Evolutionary conservation across 2,113 vertebrate genomes (phyloP), one percentile per base, ranked within the genome.

Genomic region (Harpagus bidentatus): DNA sequence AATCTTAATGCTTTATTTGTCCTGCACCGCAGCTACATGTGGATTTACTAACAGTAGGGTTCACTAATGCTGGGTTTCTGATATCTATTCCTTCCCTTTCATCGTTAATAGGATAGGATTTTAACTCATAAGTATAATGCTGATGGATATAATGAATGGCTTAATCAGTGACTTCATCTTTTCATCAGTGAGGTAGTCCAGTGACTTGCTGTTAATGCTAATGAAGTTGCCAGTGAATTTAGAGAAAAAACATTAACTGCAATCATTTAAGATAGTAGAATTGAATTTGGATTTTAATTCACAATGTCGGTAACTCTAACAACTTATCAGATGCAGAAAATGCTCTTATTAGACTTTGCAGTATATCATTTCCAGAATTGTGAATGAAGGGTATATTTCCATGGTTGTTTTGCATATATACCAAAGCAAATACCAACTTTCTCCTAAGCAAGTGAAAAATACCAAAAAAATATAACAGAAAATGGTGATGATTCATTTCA

Each of bases 1-100:
- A 86, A 90, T 96, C 59, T 74, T 52, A n/a, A 32, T 97, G 90
- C 21, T 94, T 84, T 93, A 56, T 94, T 95, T 92, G 59, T 90
- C 69, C 86, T 90, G 9, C 13, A 43, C 43, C 83, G 56, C 36
- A 86, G 63, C 56, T 88, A 67, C 31, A 20, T 80, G 77, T 84
- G 86, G 79, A 73, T 95, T 94, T 95, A 66, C 80, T 81, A 88
- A 52, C 38, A 74, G 88, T 66, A 62, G 50, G 29, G 38, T 56
- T 92, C 47, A 84, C 92, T 92, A 86, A 55, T 82, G 43, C 50
- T 84, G 63, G 6, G 47, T 62, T 91, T 81, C 59, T 88, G 56
- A 15, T 73, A 71, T 34, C n/a, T 66, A 10, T 82, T 88, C 50
- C n/a, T 96, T 88, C 72, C 50, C 59, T 94, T 94, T 93, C 63